Evolutionary conservation across 2,888 invertebrate species (phyloP), one percentile per base, ranked within the genome.

Genomic region (Chrysomela aeneicollis): DNA sequence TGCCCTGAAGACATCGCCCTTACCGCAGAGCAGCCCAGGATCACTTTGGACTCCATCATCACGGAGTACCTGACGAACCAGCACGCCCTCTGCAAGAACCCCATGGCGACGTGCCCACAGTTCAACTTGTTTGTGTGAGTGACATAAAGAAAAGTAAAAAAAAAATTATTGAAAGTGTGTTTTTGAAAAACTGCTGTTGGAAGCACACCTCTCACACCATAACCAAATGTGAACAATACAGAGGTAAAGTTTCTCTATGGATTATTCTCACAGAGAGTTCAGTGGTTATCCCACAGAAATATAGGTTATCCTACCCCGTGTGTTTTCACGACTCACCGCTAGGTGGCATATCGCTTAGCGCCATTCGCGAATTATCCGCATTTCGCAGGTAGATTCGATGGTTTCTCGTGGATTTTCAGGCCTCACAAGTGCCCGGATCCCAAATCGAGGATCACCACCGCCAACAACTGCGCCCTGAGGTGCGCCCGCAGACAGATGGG

Each of bases 391-490:
- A 15, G n/a, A 15, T 42, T 15, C 1, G 12, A 15, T 42, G 42
- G 15, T 1, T 35, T 26, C 30, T 12, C 26, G n/a, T 35, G 1
- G 64, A 67, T 70, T 81, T 83, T 9, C 79, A 94, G 94, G 71
- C 97, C 97, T 0, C 98, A 99, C 85, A 93, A 95, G 77, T 99
- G 98, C 82, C 98, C 98, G 0, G 95, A 95, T 83, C 92, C 93
- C 0, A 88, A 89, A 75, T 89, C 90, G 58, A 87, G 87, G 74
- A 86, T 87, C 73, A 85, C 86, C 53, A 86, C 87, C 0, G 90
- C 91, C 12, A 82, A 85, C n/a, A 95, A 93, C 84, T 87, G 94
- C 66, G 87, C 90, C 1, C 85, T 90, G 60, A 83, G 92, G 46
- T 81, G 86, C 64, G 85, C 86, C 26, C 83, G 87, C 66, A 82